These are phyloP conservation scores for Hipposideros larvatus DNA, from an alignment of 2,797 vertebrate species.

Conservation along the genomic window DNA sequence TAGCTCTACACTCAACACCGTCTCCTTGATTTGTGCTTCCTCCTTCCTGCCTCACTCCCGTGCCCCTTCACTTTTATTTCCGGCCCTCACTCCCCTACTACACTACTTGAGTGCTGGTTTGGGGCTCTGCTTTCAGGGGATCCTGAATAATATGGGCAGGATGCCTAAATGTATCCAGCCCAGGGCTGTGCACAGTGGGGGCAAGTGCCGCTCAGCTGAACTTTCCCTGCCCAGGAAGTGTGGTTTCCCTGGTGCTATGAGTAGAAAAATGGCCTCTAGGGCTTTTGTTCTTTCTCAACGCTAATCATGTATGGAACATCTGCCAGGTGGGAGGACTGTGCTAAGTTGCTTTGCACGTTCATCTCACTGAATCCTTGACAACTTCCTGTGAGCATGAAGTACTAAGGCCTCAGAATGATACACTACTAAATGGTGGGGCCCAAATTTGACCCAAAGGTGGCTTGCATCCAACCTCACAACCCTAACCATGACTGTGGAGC, in stretches of 20 bases:
- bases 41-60: neutral
- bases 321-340: neutral
- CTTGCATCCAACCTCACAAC: neutral
- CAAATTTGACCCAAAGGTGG: neutral
- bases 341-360: neutral
- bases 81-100: neutral
- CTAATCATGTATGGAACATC: neutral
- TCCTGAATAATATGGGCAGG: neutral
- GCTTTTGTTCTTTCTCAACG: neutral
- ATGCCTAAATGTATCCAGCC: neutral
- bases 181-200: neutral
- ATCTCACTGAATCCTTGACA: neutral
- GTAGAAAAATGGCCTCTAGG: neutral
- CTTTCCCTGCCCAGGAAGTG: neutral
- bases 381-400: neutral
- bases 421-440: neutral
- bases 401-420: neutral
- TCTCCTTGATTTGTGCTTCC: too few species aligned
- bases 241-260: neutral
- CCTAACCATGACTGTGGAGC: neutral
- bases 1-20: neutral
- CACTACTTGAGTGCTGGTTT: neutral
- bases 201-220: neutral
- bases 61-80: neutral
- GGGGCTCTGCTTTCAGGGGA: neutral